Percentiles rank a stretch among this genome's conserved stretches.
Evolutionary conservation across 1,140 invertebrate species (phyloP).

Genomic region (Frieseomelitta varia): DNA sequence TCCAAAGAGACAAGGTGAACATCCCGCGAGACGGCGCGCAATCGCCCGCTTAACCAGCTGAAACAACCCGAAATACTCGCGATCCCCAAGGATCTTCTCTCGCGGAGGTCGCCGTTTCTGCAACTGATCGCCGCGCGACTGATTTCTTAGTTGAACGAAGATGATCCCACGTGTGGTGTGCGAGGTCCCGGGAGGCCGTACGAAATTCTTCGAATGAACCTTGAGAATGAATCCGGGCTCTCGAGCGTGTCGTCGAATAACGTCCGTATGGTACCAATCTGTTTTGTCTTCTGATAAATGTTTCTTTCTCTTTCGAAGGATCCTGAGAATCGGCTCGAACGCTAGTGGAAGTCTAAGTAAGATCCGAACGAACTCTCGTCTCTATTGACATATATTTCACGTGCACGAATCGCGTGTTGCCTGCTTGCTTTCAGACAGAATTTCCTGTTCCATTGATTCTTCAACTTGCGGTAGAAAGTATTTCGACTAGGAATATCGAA

Average conservation of each 20-base stretch:
- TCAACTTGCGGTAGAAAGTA: background rate
- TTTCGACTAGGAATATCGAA: background rate
- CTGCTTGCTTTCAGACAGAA: background rate
- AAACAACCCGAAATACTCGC: background rate
- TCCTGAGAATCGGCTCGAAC: background rate
- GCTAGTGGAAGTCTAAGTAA: background rate
- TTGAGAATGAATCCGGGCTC: background rate
- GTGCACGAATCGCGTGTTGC: background rate
- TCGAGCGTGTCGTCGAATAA: background rate
- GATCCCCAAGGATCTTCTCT: background rate
- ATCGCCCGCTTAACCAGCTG: slow-evolving; percentile 7
- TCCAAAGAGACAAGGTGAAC: background rate
- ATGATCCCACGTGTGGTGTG: slow-evolving; percentile 10
- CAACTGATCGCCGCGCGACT: slow-evolving; percentile 28
- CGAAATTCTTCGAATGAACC: background rate
- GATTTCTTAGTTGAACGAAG: background rate
- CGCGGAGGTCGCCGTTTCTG: background rate
- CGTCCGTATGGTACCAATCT: background rate
- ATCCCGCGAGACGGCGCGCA: background rate
- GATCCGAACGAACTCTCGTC: background rate
- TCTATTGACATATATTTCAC: background rate
- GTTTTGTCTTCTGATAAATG: background rate
- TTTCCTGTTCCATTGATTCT: too few species aligned
- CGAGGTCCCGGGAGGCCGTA: background rate
- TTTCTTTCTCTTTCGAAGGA: background rate